These are phyloP conservation scores for Stictonetta naevosa DNA, from an alignment of 2,113 vertebrate genomes.

Conservation along the genomic window DNA sequence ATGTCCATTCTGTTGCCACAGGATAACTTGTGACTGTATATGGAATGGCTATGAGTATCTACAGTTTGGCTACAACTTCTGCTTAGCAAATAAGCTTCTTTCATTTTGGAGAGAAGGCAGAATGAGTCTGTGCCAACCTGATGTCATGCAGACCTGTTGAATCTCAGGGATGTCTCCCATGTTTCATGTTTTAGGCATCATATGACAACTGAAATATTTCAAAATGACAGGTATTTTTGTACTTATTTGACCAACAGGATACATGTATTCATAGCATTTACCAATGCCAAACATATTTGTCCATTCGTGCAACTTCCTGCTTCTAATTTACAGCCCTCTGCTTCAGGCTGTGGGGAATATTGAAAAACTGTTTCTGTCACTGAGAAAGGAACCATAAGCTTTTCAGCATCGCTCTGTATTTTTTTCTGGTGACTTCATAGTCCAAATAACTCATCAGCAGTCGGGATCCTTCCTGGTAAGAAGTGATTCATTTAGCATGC, in stretches of 20 bases:
- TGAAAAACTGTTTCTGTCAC: background rate
- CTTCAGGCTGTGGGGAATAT: background rate
- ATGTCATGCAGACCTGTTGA: background rate
- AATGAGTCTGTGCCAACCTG: background rate
- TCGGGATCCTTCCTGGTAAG: background rate
- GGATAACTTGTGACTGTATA: background rate
- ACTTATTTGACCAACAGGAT: background rate
- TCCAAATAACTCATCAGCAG: background rate
- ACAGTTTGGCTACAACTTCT: background rate
- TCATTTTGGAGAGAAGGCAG: background rate
- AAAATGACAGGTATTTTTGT: background rate
- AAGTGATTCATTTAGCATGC: background rate
- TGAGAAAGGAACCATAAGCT: background rate
- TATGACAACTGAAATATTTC: background rate
- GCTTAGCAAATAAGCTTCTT: background rate
- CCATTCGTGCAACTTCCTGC: background rate
- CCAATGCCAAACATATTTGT: background rate
- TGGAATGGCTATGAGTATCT: background rate
- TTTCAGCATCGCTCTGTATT: background rate
- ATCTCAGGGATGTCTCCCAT: background rate
- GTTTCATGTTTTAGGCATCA: background rate
- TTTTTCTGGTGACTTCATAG: background rate
- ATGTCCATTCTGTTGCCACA: background rate
- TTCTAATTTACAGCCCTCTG: background rate
- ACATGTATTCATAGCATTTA: background rate